phyloP scores from a whole-genome alignment of 2,888 invertebrate genomes.

The Argyresthia goedartella region DNA sequence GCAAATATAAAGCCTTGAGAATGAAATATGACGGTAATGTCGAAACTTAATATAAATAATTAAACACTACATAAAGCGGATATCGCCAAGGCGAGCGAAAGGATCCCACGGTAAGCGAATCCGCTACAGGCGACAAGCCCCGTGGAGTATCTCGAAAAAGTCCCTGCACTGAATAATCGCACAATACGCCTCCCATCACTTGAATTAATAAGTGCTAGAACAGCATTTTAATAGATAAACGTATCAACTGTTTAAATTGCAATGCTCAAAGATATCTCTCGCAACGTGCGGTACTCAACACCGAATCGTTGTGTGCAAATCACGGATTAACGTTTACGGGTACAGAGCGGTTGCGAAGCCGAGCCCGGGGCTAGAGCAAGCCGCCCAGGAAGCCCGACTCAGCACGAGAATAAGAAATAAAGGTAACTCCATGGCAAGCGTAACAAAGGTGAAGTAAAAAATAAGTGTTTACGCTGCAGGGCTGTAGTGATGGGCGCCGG shows the following conservation, averaged over 20 bases:
- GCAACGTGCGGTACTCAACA: conserved; percentile 8
- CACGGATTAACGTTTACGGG: conserved; percentile 25
- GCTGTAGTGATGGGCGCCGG: conserved; percentile 14
- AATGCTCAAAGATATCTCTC: too few species aligned
- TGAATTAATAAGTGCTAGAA: conserved; percentile 4
- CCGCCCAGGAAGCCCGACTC: conserved; percentile 68
- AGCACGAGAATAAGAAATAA: conserved; percentile 67
- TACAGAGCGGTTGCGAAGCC: neutral
- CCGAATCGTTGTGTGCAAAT: conserved; percentile 29
- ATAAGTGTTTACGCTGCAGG: conserved; percentile 43
- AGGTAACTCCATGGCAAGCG: conserved; percentile 55
- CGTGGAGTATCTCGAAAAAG: neutral
- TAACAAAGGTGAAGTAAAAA: conserved; percentile 69
- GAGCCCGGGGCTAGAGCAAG: conserved; percentile 49
- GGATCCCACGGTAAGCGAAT: conserved; percentile 28
- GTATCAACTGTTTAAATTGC: neutral
- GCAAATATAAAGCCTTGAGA: neutral
- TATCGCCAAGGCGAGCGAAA: conserved; percentile 23
- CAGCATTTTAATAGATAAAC: neutral
- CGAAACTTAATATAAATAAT: too few species aligned
- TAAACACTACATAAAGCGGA: conserved; percentile 19
- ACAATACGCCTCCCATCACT: neutral
- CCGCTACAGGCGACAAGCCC: conserved; percentile 17
- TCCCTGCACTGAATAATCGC: neutral
- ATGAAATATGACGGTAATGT: too few species aligned